These are phyloP conservation scores for Actias luna DNA, from an alignment of 2,888 invertebrate genomes.

Conservation along the genomic window DNA sequence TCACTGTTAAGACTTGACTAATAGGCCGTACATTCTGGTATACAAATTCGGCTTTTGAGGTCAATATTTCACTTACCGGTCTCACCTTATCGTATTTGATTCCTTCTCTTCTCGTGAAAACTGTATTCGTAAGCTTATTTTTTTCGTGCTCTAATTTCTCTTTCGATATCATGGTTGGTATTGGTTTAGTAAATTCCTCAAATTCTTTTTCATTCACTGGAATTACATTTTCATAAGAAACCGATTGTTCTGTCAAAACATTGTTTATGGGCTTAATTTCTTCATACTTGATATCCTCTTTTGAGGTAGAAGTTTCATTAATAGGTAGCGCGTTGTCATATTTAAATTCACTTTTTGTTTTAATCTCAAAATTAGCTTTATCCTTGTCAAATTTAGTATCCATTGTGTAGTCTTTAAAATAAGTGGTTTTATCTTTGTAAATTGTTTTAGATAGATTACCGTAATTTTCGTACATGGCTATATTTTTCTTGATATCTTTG, in stretches of 20 bases:
- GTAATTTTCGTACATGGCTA: conserved; percentile 6
- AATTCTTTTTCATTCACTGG: not conserved
- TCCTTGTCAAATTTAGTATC: not conserved
- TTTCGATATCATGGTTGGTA: not conserved
- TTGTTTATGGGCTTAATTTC: not conserved
- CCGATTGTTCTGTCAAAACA: not conserved
- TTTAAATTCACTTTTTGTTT: not conserved
- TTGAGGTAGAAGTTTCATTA: not conserved
- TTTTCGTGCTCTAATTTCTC: not conserved
- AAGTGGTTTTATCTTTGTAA: not conserved
- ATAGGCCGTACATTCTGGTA: not conserved
- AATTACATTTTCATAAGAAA: not conserved
- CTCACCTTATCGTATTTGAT: not conserved
- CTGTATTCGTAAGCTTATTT: not conserved
- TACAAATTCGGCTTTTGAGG: not conserved
- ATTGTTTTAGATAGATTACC: not conserved
- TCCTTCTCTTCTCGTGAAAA: not conserved
- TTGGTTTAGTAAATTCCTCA: not conserved
- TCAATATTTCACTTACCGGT: not conserved
- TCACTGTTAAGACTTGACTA: not conserved
- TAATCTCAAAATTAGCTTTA: not conserved
- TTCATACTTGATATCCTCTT: conserved; percentile 2
- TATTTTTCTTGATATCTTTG: conserved; percentile 9
- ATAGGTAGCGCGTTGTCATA: not conserved
- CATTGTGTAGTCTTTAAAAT: not conserved